Base-by-base conservation (phyloP, 2,113 vertebrate species). In the Seriola aureovittata region DNA sequence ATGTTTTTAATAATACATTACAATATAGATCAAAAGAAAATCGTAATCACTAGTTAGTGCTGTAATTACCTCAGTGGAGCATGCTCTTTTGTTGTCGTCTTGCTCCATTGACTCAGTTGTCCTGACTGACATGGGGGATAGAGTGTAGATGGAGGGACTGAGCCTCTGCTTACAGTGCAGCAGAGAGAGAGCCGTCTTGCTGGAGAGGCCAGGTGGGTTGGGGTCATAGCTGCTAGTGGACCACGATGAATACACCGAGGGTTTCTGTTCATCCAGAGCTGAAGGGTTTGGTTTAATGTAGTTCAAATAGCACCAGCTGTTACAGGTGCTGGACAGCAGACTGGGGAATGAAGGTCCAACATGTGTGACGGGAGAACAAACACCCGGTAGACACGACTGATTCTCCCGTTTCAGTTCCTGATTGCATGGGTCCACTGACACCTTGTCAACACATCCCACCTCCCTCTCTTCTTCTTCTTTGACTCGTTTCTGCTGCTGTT, bases 251-350 rank as follows among this genome's bases (percentile, higher is more conserved):
- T 98, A 99, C 79, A 99, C 98, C 16, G 98, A 99, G 85, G 96
- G 95, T 88, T 95, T 95, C 78, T 94, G 95, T 78, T 98, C 96
- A 19, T 92, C 96, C 89, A 97, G 95, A 92, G 96, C 91, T 75
- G 93, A 95, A 44, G 96, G 97, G 94, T 97, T 98, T 93, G 97
- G 97, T 94, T 98, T 99, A 78, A 96, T 93, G 94, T 98, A 98
- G 94, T 98, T 98, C 88, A 99, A 95, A 96, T 98, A 99, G 96
- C 97, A 99, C 98, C 98, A 99, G 96, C 97, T 99, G 92, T 97
- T 96, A 94, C 96, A 97, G 92, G 97, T 98, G 94, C 96, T 96
- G 89, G 97, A 97, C 91, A 97, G 95, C 91, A 99, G 96, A 89
- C 96, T 97, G 84, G 97, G 96, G 91, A 96, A 97, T 70, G 95